Percentiles rank a stretch among this genome's conserved stretches.
phyloP scores from a whole-genome alignment of 2,113 vertebrate species.

The Crotophaga sulcirostris region DNA sequence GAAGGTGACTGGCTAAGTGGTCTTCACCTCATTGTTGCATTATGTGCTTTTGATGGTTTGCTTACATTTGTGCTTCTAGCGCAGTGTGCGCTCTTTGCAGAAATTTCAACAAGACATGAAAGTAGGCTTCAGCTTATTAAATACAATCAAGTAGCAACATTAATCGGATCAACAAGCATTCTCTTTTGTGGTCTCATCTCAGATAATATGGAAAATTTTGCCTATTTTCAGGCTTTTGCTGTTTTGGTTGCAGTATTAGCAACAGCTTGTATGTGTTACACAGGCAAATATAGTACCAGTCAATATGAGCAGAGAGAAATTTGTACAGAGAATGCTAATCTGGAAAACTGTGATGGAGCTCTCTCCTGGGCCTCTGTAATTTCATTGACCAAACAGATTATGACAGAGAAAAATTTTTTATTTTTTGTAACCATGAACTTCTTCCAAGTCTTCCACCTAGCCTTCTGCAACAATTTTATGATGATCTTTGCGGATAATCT shows the following conservation, averaged over 20 bases:
- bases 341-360: neutral
- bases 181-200: constrained; percentile 87
- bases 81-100: constrained; percentile 85
- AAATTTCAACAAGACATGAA: constrained; percentile 80
- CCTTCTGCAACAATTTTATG: constrained; percentile 90
- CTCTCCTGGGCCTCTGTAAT: constrained; percentile 73
- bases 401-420: constrained; percentile 83
- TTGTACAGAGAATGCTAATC: neutral
- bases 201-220: constrained; percentile 84
- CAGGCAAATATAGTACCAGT: constrained; percentile 77
- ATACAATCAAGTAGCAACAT: constrained; percentile 84
- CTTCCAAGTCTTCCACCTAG: constrained; percentile 88
- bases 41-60: constrained; percentile 84
- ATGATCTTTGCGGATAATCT: constrained; percentile 89
- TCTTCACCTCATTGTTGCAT: constrained; percentile 79
- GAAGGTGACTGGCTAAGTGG: constrained; percentile 86
- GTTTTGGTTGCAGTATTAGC: constrained; percentile 76
- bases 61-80: constrained; percentile 87
- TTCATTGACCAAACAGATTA: constrained; percentile 81
- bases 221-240: constrained; percentile 76
- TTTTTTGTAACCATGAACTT: constrained; percentile 90
- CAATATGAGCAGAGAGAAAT: constrained; percentile 70
- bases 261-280: constrained; percentile 83
- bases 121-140: constrained; percentile 80
- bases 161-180: constrained; percentile 82